A percentile compares a stretch with the other conserved stretches of the same genome.
Conservation (phyloP, 2,113 vertebrate genomes). For the Clarias gariepinus region DNA sequence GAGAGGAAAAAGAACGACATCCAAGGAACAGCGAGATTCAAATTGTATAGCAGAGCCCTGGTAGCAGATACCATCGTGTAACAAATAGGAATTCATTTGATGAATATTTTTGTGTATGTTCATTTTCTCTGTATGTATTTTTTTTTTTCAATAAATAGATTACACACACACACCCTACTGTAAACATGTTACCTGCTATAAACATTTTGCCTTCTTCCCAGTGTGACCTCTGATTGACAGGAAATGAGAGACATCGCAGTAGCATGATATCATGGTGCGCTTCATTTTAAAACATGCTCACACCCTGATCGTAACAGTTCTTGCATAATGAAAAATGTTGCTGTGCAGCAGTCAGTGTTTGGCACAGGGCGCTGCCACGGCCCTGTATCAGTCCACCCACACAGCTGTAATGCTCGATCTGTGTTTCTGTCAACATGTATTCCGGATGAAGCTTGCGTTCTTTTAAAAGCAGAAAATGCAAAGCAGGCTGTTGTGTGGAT, state of each 20-base stretch:
- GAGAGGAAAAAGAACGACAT: constrained; percentile 22
- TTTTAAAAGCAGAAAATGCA: constrained; percentile 1
- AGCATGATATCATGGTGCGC: constrained; percentile 50
- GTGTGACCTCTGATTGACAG: constrained; percentile 6
- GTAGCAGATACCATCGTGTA: background rate
- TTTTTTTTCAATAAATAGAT: too few species aligned
- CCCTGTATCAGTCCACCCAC: constrained; percentile 23
- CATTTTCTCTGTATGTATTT: background rate
- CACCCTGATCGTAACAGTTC: constrained; percentile 12
- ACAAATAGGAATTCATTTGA: background rate
- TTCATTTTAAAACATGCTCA: constrained; percentile 56
- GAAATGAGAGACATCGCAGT: background rate
- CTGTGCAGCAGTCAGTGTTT: constrained; percentile 1
- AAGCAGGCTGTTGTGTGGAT: constrained; percentile 4
- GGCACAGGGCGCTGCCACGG: background rate
- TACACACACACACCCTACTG: background rate
- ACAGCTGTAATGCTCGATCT: constrained; percentile 31
- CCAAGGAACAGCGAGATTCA: constrained; percentile 1
- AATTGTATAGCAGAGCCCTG: background rate
- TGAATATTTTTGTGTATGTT: background rate
- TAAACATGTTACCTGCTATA: background rate
- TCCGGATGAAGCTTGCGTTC: background rate
- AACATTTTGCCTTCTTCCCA: background rate
- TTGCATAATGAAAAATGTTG: constrained; percentile 12
- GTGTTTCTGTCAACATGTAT: constrained; percentile 27